Evolutionary conservation across 1,140 invertebrate species (phyloP).

Genomic region (Ostrea denselamellosa): DNA sequence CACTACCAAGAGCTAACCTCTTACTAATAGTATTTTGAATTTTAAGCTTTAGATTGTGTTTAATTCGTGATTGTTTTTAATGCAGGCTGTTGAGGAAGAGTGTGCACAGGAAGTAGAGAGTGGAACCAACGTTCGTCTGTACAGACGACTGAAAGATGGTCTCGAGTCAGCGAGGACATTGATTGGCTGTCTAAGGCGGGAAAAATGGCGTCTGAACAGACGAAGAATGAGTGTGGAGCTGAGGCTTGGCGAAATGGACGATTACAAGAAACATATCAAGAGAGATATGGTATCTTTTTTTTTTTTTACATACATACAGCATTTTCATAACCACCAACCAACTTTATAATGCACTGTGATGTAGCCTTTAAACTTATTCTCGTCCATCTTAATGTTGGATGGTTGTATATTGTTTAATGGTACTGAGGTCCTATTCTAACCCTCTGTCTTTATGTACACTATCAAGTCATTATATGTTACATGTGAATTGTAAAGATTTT

Average conservation of each 20-base stretch:
- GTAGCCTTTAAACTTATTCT: too few species aligned
- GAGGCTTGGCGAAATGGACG: constrained; percentile 71
- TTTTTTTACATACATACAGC: too few species aligned
- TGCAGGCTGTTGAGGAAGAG: constrained; percentile 19
- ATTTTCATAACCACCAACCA: too few species aligned
- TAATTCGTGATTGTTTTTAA: not conserved
- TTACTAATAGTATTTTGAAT: not conserved
- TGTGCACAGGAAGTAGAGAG: not conserved
- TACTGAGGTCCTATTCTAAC: not conserved
- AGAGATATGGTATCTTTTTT: constrained; percentile 67
- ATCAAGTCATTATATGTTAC: not conserved
- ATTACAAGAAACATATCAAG: constrained; percentile 71
- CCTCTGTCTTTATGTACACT: not conserved
- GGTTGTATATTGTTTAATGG: too few species aligned
- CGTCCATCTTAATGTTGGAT: too few species aligned
- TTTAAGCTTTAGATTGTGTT: not conserved
- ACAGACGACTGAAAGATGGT: constrained; percentile 63
- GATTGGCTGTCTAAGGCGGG: constrained; percentile 68
- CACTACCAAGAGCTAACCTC: not conserved
- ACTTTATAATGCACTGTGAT: too few species aligned
- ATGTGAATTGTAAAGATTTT: not conserved
- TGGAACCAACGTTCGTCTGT: constrained; percentile 7
- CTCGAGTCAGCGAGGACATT: constrained; percentile 67
- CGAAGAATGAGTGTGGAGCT: constrained; percentile 72
- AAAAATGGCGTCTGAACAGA: constrained; percentile 72